Base-by-base conservation (phyloP, 1,140 invertebrate species). In the Zophobas morio region DNA sequence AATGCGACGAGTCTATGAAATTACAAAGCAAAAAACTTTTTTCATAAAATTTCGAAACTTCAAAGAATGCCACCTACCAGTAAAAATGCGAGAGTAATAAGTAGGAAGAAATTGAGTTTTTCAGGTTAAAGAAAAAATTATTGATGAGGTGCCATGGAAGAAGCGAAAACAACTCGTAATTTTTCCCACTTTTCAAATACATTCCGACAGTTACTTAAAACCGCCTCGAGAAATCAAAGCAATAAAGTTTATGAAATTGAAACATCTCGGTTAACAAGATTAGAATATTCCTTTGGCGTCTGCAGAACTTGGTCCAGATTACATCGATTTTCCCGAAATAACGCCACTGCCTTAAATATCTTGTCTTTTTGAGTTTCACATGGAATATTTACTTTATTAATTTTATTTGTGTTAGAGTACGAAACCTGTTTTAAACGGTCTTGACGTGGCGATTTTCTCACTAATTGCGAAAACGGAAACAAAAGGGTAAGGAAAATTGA, bases 181-280 rank as follows among this genome's bases (percentile, higher is more conserved):
- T 63, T 63, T 39, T 51, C 2, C 49, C 3, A 51, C 49, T 4
- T 42, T 66, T 40, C 6, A 33, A 47, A n/a, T 42, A 2, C 36
- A 66, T 20, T 20, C 49, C 4, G n/a, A 34, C 6, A 5, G 6
- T 66, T 46, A 40, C n/a, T 37, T 42, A 33, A 57, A 66, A 66
- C 39, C 60, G 60, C 60, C 39, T 33, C 60, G n/a, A 37, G 56
- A 60, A 66, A 66, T 66, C 60, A 66, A 66, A 66, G 60, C 60
- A 66, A 66, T 66, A 66, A 66, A 66, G n/a, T 66, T 42, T 66
- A 66, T 42, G 60, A 66, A 66, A 66, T 66, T 66, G 60, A 66
- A 66, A 66, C 60, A 42, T 66, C 37, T 40, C 39, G 39, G 37
- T 42, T 47, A 66, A 42, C 39, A 66, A 42, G 60, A 60, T 60